Base-by-base conservation (phyloP, 2,888 invertebrate species). In the Muscina levida region DNA sequence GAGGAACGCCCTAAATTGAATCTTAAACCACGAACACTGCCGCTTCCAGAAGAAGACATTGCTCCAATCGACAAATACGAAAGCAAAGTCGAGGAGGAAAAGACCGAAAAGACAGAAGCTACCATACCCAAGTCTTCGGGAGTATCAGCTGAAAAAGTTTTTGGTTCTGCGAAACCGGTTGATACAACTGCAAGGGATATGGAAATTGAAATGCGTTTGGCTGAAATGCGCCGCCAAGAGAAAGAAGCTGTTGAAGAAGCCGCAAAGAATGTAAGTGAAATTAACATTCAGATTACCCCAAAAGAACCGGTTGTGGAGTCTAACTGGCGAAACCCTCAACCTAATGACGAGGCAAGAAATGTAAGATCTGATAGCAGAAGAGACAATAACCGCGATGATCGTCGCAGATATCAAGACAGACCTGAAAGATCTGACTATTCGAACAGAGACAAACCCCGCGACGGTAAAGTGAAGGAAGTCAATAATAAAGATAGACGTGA, bases 111-210 rank as follows among this genome's bases (percentile, higher is more conserved):
- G 22, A 70, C 57, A 11, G 83, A 83, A 48, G 81, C 66, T 15
- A 82, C 71, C 17, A 56, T 72, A 2, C 72, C 77, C 42, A 85
- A 85, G 75, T 89, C 83, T 85, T 88, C 92, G 71, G 92, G 93
- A 10, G 92, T 92, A 67, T 91, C 94, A 1, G 92, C 94, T 0
- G 93, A 94, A 59, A 95, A 95, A 75, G 97, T 98, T 84, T 98
- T 98, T 89, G 98, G 98, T n/a, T 95, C 94, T 37, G 98, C 98
- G 17, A 97, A 96, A 89, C 98, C 98, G 0, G 98, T 98, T 0
- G 97, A 98, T 89, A 98, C 98, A 1, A 94, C 96, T 68, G 95
- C 96, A 57, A 93, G 95, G 85, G 97, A 98, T 87, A 92, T 96
- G 71, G 96, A 97, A 91, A 98, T 98, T 83, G 98, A 98, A 88